Evolutionary conservation across 2,888 invertebrate genomes (phyloP).

Genomic region (Sclerodermus sp.): DNA sequence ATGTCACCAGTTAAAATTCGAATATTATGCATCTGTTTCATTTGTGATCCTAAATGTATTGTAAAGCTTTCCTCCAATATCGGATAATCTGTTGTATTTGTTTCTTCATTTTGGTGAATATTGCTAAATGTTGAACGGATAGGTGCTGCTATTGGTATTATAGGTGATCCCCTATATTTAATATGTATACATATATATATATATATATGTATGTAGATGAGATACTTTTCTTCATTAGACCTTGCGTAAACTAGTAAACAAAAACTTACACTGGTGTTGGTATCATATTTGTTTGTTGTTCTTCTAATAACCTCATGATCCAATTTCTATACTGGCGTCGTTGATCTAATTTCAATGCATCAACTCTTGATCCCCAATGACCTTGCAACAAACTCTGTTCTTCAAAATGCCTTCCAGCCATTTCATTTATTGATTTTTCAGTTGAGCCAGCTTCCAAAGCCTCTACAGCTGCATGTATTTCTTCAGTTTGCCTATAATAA

Average conservation of each 20-base stretch:
- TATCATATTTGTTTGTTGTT: slow-evolving; percentile 65
- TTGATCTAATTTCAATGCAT: slow-evolving; percentile 82
- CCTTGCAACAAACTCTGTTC: slow-evolving; percentile 82
- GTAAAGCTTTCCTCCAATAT: slow-evolving; percentile 93
- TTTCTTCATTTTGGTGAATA: slow-evolving; percentile 43
- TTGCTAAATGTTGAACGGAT: slow-evolving; percentile 46
- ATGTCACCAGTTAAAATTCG: slow-evolving; percentile 85
- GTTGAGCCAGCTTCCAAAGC: slow-evolving; percentile 76
- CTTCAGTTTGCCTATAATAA: slow-evolving; percentile 73
- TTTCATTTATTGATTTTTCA: slow-evolving; percentile 81
- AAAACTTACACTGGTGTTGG: slow-evolving; percentile 60
- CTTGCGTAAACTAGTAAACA: too few species aligned
- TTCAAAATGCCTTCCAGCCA: slow-evolving; percentile 80
- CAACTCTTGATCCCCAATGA: slow-evolving; percentile 83
- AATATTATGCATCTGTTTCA: slow-evolving; percentile 98
- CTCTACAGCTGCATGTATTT: slow-evolving; percentile 86
- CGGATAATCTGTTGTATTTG: slow-evolving; percentile 45
- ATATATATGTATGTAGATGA: too few species aligned
- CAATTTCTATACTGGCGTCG: slow-evolving; percentile 84
- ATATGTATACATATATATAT: slow-evolving; percentile 1
- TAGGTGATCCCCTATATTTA: slow-evolving; percentile 57
- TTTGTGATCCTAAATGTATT: slow-evolving; percentile 94
- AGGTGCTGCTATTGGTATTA: slow-evolving; percentile 51
- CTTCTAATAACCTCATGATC: slow-evolving; percentile 80
- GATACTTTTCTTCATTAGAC: too few species aligned